Evolutionary conservation across 2,888 invertebrate species (phyloP).

Genomic region (Herminia tarsipennalis): DNA sequence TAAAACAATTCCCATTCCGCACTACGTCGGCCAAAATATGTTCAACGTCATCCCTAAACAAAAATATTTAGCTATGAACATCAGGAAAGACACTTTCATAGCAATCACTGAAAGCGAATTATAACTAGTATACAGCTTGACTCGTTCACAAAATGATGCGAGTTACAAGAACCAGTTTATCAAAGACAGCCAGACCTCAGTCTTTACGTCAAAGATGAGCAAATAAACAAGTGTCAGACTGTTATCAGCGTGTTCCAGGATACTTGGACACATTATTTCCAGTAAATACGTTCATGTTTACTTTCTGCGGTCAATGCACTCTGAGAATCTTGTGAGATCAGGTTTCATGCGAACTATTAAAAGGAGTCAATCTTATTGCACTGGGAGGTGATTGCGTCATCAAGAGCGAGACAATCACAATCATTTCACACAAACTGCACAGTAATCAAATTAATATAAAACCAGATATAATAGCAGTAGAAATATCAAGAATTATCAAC

Average conservation of each 20-base stretch:
- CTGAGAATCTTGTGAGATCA: not conserved
- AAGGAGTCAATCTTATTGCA: not conserved
- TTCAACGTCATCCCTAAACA: not conserved
- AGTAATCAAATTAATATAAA: not conserved
- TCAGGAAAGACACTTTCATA: not conserved
- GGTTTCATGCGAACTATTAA: not conserved
- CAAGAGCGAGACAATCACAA: not conserved
- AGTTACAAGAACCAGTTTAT: not conserved
- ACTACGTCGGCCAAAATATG: not conserved
- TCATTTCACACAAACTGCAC: not conserved
- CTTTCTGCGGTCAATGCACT: not conserved
- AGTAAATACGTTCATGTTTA: not conserved
- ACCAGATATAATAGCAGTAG: not conserved
- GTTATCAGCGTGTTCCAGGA: not conserved
- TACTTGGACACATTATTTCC: not conserved
- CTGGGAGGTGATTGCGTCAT: not conserved
- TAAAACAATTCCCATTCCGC: not conserved
- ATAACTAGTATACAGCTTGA: not conserved
- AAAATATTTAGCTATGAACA: not conserved
- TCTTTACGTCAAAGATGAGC: not conserved
- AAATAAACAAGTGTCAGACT: not conserved
- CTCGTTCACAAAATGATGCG: not conserved
- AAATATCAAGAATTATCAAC: not conserved
- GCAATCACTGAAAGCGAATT: not conserved
- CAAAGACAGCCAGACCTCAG: not conserved